Conservation (phyloP, 2,113 vertebrate species). For the Megatriorchis doriae region DNA sequence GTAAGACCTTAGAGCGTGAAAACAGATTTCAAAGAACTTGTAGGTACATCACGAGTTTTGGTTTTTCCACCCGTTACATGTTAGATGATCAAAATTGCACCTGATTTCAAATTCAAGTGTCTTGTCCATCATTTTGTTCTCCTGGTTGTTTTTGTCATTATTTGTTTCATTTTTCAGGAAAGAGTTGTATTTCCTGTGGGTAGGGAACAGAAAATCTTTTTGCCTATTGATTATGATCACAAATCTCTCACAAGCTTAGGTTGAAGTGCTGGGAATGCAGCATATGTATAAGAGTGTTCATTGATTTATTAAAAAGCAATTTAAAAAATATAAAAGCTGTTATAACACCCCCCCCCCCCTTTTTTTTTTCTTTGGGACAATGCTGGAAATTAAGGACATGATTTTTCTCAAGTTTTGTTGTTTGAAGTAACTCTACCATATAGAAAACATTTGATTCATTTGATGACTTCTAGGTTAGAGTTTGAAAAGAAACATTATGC, state of each 20-base stretch:
- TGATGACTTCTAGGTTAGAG: neutral
- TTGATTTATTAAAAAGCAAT: neutral
- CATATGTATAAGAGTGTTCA: neutral
- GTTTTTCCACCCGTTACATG: neutral
- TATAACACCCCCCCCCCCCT: rapidly evolving
- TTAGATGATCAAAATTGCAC: neutral
- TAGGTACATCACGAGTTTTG: neutral
- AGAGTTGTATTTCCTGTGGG: neutral
- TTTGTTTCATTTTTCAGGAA: neutral
- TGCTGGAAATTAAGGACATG: neutral
- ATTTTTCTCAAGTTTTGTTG: neutral
- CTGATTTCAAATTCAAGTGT: neutral
- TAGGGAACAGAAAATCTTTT: neutral
- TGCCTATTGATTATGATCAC: neutral
- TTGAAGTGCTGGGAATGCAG: neutral
- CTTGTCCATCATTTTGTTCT: neutral
- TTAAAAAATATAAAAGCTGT: neutral
- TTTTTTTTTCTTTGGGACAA: neutral
- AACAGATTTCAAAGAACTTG: neutral
- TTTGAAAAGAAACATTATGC: neutral
- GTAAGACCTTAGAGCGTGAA: neutral
- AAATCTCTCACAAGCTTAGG: neutral
- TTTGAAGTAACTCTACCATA: neutral
- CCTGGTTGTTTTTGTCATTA: neutral
- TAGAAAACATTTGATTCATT: neutral